phyloP scores from a whole-genome alignment of 2,113 vertebrate species.

The Antennarius striatus region DNA sequence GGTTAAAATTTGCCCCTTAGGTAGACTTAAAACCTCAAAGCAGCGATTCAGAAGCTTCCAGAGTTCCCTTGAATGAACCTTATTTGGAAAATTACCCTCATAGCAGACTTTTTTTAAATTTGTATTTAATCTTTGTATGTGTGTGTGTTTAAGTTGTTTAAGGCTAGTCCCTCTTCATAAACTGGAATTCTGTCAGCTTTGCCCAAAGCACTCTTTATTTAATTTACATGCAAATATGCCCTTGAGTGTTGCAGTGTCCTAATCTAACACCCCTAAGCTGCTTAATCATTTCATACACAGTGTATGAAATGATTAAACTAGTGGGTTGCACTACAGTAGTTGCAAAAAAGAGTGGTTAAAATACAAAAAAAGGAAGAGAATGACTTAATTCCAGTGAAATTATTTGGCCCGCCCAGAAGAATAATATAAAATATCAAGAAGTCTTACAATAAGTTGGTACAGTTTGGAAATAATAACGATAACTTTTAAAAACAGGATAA shows the following conservation, averaged over 20 bases:
- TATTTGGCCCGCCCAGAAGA: too few relatives aligned
- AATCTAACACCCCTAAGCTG: slow-evolving; percentile 54
- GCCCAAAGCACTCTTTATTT: slow-evolving; percentile 46
- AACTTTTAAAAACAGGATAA: too few relatives aligned
- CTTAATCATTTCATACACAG: slow-evolving; percentile 44
- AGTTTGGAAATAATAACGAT: too few relatives aligned
- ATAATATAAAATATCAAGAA: too few relatives aligned
- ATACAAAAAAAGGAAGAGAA: too few relatives aligned
- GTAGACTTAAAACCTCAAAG: slow-evolving; percentile 2
- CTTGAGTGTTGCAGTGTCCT: slow-evolving; percentile 47
- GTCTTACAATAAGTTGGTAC: too few relatives aligned
- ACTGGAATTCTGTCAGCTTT: slow-evolving; percentile 52
- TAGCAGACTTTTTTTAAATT: slow-evolving; percentile 11
- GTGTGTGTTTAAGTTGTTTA: slow-evolving; percentile 26
- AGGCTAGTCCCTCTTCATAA: slow-evolving; percentile 41
- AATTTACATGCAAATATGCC: slow-evolving; percentile 47
- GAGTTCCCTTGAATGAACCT: slow-evolving; percentile 39
- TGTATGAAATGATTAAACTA: too few relatives aligned
- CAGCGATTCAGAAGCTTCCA: slow-evolving; percentile 20
- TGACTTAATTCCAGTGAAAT: too few relatives aligned
- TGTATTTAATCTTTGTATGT: slow-evolving; percentile 20
- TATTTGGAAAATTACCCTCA: slow-evolving; percentile 23
- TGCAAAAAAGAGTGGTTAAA: too few relatives aligned
- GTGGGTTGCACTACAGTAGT: too few relatives aligned
- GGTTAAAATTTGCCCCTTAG: slow-evolving; percentile 21